phyloP scores from a whole-genome alignment of 2,113 vertebrate genomes.

The Cebidichthys violaceus region DNA sequence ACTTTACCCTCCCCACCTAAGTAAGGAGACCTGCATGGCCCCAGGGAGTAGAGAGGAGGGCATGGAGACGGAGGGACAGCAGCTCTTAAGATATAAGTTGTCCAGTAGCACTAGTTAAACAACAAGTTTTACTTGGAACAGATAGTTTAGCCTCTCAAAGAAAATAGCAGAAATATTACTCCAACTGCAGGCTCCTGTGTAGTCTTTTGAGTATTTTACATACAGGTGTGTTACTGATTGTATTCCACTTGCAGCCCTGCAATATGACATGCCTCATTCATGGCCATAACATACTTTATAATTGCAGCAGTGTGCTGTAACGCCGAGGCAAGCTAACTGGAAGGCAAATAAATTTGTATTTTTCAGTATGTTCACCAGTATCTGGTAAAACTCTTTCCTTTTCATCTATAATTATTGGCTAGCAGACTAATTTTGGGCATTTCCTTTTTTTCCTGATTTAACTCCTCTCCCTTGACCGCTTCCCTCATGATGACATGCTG shows the following conservation, averaged over 20 bases:
- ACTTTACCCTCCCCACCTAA: neutral
- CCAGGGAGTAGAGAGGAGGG: neutral
- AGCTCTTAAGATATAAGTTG: neutral
- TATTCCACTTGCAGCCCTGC: slow-evolving; percentile 8
- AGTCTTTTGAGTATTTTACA: slow-evolving; percentile 22
- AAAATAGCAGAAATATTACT: slow-evolving; percentile 12
- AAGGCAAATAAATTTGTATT: neutral
- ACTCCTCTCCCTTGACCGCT: neutral
- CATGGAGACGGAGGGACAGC: neutral
- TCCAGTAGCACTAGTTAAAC: slow-evolving; percentile 25
- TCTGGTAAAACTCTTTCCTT: neutral
- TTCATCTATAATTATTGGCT: neutral
- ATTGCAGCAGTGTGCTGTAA: neutral
- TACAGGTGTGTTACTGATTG: slow-evolving; percentile 21
- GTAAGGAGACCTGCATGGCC: slow-evolving; percentile 2
- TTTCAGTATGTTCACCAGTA: neutral
- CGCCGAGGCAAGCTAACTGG: neutral
- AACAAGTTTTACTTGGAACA: slow-evolving; percentile 18
- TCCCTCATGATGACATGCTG: neutral
- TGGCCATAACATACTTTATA: neutral
- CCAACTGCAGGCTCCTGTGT: slow-evolving; percentile 4
- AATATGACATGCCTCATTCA: slow-evolving; percentile 18
- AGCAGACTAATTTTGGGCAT: neutral
- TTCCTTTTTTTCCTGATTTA: neutral
- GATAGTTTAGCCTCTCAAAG: slow-evolving; percentile 17